Base-by-base conservation (phyloP, 2,113 vertebrate species). In the Mesembrinibis cayennensis region DNA sequence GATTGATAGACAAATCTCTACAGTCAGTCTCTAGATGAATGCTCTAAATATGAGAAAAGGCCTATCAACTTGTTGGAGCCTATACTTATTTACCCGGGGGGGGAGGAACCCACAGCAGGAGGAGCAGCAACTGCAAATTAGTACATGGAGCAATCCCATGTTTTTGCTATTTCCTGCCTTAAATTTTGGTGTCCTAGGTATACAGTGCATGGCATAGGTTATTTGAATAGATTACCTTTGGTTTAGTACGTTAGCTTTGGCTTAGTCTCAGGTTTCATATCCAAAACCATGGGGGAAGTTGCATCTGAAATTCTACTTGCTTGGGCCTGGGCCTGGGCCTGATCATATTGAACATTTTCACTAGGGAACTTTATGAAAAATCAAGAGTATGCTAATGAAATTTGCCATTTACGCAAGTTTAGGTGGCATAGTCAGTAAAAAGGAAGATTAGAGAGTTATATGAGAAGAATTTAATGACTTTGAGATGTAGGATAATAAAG, bases 1-100 rank as follows among this genome's bases (percentile, higher is more conserved):
- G 13, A 92, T 80, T 90, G 90, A 94, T 87, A 94, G 94, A 84
- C 82, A 95, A 92, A 92, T 93, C 77, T 85, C 88, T 59, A 5
- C 73, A 77, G 89, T 62, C 70, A 49, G 77, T 83, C 78, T 94
- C 50, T 50, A 70, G 70, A 70, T 77, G 47, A 58, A 61, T 13
- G 23, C 29, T 87, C 74, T 67, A 58, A 93, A 77, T 69, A 89
- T 30, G 42, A 84, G 73, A 47, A 91, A 87, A 82, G 62, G 27
- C 42, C n/a, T 36, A 82, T 84, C 59, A 52, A 16, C 27, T 45
- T 62, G 23, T 22, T 87, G 81, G 62, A 79, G 52, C 7, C n/a
- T 49, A 2, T 21, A 22, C 40, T 66, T 25, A 26, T 79, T 69
- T 62, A 23, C 27, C 1, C 0, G 26, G 10, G n/a, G 7, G 10